Evolutionary conservation across 2,888 invertebrate species (phyloP).

Genomic region (Sminthurinus aureus): DNA sequence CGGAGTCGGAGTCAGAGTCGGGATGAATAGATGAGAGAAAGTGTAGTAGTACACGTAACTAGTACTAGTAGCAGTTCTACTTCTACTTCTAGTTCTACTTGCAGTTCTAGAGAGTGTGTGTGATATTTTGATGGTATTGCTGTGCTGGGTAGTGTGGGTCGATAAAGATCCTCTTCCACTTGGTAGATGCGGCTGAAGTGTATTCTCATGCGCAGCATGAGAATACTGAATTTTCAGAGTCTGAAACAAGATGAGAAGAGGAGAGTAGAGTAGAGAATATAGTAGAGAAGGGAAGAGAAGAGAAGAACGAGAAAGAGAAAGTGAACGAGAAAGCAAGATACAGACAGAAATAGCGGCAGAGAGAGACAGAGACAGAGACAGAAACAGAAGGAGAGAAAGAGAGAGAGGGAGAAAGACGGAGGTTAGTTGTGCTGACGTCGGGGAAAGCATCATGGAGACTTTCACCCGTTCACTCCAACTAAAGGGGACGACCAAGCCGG

Average conservation of each 20-base stretch:
- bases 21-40: slow-evolving; percentile 30
- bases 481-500: slow-evolving; percentile 37
- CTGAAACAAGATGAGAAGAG: background rate
- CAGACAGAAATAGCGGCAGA: background rate
- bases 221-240: slow-evolving; percentile 12
- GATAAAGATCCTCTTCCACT: slow-evolving; percentile 57
- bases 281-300: slow-evolving; percentile 16
- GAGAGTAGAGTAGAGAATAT: background rate
- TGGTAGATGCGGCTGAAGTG: slow-evolving; percentile 46
- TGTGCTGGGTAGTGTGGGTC: slow-evolving; percentile 48
- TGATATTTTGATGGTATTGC: slow-evolving; percentile 39
- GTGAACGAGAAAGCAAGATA: slow-evolving; percentile 5
- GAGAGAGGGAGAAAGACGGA: slow-evolving; percentile 1
- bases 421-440: slow-evolving; percentile 35
- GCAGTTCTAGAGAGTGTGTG: slow-evolving; percentile 13
- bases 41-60: slow-evolving; percentile 17
- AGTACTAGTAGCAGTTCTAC: slow-evolving; percentile 37
- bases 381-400: slow-evolving; percentile 24
- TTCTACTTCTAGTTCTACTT: no score
- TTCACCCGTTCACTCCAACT: slow-evolving; percentile 35
- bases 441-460: slow-evolving; percentile 54
- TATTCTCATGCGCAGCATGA: slow-evolving; percentile 47
- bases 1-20: background rate
- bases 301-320: slow-evolving; percentile 11
- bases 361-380: background rate